phyloP scores from a whole-genome alignment of 2,888 invertebrate genomes.

The Diachrysia chrysitis region DNA sequence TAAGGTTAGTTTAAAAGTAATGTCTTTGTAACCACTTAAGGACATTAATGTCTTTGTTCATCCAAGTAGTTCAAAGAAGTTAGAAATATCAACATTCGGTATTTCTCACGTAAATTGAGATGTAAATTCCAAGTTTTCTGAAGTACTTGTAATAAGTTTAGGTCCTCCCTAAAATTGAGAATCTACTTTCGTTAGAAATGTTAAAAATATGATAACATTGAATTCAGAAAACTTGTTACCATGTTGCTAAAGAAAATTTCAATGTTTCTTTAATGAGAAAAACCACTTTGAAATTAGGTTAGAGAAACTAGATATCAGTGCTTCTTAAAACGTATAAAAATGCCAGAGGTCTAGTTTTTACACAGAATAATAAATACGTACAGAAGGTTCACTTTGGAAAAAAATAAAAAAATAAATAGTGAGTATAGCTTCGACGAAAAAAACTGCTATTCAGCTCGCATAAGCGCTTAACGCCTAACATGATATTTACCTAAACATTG shows the following conservation, averaged over 20 bases:
- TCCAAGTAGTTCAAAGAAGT: conserved; percentile 13
- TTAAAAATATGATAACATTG: conserved; percentile 23
- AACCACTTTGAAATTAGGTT: no score
- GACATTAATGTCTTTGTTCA: conserved; percentile 4
- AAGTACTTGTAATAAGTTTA: conserved; percentile 29
- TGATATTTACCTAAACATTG: no score
- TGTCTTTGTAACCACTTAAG: conserved; percentile 23
- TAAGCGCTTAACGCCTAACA: no score
- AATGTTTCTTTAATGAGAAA: neutral
- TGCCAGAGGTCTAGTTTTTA: no score
- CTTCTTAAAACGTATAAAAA: no score
- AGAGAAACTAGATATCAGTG: no score
- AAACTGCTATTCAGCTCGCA: no score
- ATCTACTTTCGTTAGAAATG: conserved; percentile 33
- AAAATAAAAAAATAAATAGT: no score
- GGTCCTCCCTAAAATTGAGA: conserved; percentile 29
- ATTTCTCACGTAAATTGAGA: conserved; percentile 36
- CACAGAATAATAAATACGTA: no score
- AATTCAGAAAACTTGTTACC: neutral
- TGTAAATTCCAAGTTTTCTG: conserved; percentile 29
- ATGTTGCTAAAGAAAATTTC: neutral
- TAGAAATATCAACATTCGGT: conserved; percentile 21
- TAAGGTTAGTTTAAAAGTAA: neutral
- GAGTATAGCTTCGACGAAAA: no score
- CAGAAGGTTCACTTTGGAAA: no score